Conservation (phyloP, 2,888 invertebrate species). For the Theretra japonica region DNA sequence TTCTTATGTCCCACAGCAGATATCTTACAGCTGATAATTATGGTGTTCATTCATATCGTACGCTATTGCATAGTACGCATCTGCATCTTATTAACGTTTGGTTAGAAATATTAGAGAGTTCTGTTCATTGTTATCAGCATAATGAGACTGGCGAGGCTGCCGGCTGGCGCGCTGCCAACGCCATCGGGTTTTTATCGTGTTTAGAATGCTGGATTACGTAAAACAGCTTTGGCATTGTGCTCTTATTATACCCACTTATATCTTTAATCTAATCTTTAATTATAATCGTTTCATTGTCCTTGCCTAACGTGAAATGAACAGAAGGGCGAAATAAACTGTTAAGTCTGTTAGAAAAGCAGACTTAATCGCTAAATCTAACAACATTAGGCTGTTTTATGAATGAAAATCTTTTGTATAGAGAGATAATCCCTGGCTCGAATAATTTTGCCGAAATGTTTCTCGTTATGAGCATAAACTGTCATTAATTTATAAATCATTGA, state of each 20-base stretch:
- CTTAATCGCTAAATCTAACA: too few species aligned
- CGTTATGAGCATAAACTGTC: too few species aligned
- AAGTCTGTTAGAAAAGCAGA: not conserved
- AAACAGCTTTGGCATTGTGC: constrained; percentile 21
- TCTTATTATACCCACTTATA: not conserved
- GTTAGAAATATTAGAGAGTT: not conserved
- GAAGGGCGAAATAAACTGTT: not conserved
- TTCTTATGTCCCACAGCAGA: not conserved
- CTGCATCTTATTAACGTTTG: not conserved
- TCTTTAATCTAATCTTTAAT: not conserved
- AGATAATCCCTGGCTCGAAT: too few species aligned
- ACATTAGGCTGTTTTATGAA: too few species aligned
- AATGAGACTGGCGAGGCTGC: not conserved
- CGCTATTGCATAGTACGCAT: not conserved
- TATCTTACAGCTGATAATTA: not conserved
- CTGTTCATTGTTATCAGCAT: constrained; percentile 14
- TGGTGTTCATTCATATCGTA: not conserved
- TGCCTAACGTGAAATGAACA: not conserved
- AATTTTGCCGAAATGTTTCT: too few species aligned
- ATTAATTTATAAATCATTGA: too few species aligned
- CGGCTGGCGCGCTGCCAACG: not conserved
- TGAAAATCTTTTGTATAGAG: too few species aligned
- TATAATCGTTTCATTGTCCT: not conserved
- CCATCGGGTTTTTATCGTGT: constrained; percentile 13
- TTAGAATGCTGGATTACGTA: constrained; percentile 18